phyloP scores from a whole-genome alignment of 1,140 invertebrate genomes.

The Drosophila sp. region DNA sequence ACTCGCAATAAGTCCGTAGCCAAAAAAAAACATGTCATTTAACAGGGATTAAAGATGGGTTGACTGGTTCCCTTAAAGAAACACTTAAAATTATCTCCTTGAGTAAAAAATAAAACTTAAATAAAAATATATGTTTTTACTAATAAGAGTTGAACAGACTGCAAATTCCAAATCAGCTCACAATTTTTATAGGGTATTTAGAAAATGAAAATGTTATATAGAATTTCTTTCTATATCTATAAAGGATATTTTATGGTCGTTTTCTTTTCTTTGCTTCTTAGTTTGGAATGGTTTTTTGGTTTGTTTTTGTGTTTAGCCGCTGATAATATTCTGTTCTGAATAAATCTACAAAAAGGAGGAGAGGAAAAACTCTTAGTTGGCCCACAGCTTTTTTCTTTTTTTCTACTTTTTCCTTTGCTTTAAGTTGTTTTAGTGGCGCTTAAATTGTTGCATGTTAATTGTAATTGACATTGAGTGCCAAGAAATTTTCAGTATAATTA shows the following conservation, averaged over 20 bases:
- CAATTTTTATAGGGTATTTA: not conserved
- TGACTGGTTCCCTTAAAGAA: no score
- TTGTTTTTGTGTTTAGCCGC: slow-evolving; percentile 39
- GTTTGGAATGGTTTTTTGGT: not conserved
- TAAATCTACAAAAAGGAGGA: not conserved
- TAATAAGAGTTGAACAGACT: no score
- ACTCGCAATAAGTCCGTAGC: no score
- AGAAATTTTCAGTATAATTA: slow-evolving; percentile 50
- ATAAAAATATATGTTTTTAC: no score
- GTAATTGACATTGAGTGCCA: slow-evolving; percentile 54
- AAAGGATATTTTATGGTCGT: not conserved
- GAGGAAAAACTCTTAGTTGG: slow-evolving; percentile 11
- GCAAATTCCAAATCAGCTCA: no score
- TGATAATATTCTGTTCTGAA: slow-evolving; percentile 53
- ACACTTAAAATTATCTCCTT: no score
- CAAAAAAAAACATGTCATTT: no score
- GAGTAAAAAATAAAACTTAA: no score
- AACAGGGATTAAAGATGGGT: no score
- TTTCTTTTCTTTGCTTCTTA: not conserved
- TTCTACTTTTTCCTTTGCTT: not conserved
- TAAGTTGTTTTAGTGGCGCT: not conserved
- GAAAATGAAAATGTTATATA: not conserved
- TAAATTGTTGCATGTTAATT: slow-evolving; percentile 27
- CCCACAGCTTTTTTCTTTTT: slow-evolving; percentile 17
- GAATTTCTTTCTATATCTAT: not conserved